Conservation (phyloP, 2,113 vertebrate genomes). For the Pao palembangensis region DNA sequence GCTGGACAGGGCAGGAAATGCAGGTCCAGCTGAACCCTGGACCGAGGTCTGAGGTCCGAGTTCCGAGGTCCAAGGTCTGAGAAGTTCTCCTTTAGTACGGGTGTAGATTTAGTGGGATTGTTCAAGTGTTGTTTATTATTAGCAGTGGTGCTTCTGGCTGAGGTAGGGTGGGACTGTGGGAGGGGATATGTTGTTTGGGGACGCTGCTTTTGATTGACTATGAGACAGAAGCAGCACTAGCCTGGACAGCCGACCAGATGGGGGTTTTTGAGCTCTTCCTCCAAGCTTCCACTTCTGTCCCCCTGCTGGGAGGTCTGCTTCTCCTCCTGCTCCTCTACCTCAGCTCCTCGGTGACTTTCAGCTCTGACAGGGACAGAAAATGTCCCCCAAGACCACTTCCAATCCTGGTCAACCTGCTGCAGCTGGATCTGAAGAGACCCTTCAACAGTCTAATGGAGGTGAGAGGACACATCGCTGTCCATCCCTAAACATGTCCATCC, state of each 20-base stretch:
- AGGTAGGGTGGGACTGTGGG: too few species aligned
- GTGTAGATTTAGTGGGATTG: too few species aligned
- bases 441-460: constrained; percentile 19
- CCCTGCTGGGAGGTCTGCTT: background rate
- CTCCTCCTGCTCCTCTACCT: background rate
- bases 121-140: too few species aligned
- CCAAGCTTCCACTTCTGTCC: background rate
- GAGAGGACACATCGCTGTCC: background rate
- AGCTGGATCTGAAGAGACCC: constrained; percentile 29
- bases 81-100: too few species aligned
- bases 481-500: background rate
- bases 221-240: background rate
- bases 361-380: background rate
- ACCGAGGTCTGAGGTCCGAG: too few species aligned
- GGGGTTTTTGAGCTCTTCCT: background rate
- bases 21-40: background rate
- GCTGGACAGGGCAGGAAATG: background rate
- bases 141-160: too few species aligned
- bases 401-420: constrained; percentile 49
- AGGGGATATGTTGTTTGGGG: too few species aligned
- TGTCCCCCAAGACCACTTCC: constrained; percentile 21
- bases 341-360: background rate
- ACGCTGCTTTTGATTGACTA: too few species aligned
- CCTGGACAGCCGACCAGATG: background rate
- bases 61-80: too few species aligned